Evolutionary conservation across 2,888 invertebrate species (phyloP), one percentile per base, ranked within the genome.

Genomic region (Tachina fera): DNA sequence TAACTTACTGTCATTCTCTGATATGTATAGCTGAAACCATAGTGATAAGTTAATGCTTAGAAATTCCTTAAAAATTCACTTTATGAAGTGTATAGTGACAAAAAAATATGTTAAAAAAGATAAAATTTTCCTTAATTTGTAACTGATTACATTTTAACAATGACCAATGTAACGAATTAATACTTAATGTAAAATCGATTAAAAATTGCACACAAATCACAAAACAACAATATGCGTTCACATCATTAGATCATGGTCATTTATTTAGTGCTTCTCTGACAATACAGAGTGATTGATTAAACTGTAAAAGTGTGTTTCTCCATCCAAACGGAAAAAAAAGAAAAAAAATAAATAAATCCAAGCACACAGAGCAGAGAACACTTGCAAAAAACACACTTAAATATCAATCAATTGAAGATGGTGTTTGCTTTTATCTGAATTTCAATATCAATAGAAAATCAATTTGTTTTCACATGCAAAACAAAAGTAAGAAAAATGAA

Each of bases 381-480:
- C 31, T 31, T 31, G 31, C 31, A 0, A 51, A 22, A 56, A 14
- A 68, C 13, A 16, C 49, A 68, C 60, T 70, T 71, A 56, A 56
- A 82, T 65, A 71, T 63, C 70, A 75, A 76, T 76, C 82, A 76
- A 58, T 70, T 71, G 1, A 67, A 81, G 74, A 74, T 51, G 31
- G 45, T 63, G 70, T 71, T 49, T 14, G 56, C 61, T 76, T 70
- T 76, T 70, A 49, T 71, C 56, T 76, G 22, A 70, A 47, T 49
- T 71, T 76, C 58, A 43, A 51, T 70, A 77, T 77, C 76, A 82
- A 76, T 71, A 75, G 81, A 75, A 75, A 75, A 60, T 75, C 81
- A 75, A 74, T 81, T 75, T 81, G 68, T 67, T 81, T 74, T 75
- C 60, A 70, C 68, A 67, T 81, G 68, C 61, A 68, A 19, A 45